Evolutionary conservation across 2,888 invertebrate species (phyloP).

Genomic region (Alloplasta piceator): DNA sequence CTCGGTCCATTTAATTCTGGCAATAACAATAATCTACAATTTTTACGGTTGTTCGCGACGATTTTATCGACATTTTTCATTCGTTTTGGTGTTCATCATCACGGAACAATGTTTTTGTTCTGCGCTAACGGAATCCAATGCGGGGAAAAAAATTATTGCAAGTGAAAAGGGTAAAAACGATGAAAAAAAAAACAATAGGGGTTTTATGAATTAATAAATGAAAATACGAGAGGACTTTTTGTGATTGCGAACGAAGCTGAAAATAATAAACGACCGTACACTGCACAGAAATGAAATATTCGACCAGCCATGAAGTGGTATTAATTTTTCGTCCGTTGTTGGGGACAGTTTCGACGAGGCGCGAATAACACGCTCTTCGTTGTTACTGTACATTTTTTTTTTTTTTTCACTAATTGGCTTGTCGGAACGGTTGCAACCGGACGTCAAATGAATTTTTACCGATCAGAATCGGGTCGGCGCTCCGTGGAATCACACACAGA

Average conservation of each 20-base stretch:
- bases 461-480: slow-evolving; percentile 50
- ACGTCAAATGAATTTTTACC: slow-evolving; percentile 57
- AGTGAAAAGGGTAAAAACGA: slow-evolving; percentile 27
- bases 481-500: slow-evolving; percentile 45
- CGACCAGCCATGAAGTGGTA: slow-evolving; percentile 67
- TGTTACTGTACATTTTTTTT: slow-evolving; percentile 9
- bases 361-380: slow-evolving; percentile 56
- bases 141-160: slow-evolving; percentile 32
- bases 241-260: slow-evolving; percentile 59
- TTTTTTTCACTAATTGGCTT: slow-evolving; percentile 69
- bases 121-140: slow-evolving; percentile 9
- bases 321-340: slow-evolving; percentile 62
- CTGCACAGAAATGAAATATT: slow-evolving; percentile 50
- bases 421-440: slow-evolving; percentile 37
- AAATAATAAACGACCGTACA: slow-evolving; percentile 60
- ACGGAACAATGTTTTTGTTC: no score
- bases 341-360: slow-evolving; percentile 64
- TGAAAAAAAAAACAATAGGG: slow-evolving; percentile 21
- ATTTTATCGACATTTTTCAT: no score
- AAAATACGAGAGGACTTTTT: slow-evolving; percentile 13
- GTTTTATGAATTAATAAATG: not conserved
- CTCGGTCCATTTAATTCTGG: no score
- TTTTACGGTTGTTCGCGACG: no score
- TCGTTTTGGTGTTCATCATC: no score
- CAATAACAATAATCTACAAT: no score